Evolutionary conservation across 2,113 vertebrate genomes (phyloP), one percentile per base, ranked within the genome.

Genomic region (Nothocercus nigrocapillus): DNA sequence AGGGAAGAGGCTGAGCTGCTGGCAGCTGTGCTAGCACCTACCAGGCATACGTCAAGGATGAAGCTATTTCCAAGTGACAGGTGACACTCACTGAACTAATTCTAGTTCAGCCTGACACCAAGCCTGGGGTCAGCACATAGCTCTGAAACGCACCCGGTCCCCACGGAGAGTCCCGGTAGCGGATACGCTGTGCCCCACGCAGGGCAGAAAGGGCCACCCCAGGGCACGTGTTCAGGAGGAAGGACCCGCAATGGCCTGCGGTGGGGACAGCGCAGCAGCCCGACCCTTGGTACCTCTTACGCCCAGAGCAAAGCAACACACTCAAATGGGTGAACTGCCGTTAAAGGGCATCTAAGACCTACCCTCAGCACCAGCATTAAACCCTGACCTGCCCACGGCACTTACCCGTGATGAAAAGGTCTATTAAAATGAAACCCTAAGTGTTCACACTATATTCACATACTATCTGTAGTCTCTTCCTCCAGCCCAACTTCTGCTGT

Each of bases 191-290:
- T 12, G 85, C 58, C 67, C 9, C 10, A 63, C 45, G 75, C 59
- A 42, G 61, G 53, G 34, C 7, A 85, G 58, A 76, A 83, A 86
- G 2, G 28, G 24, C 42, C 74, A 22, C 30, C 22, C 2, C 40
- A 58, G 15, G 3, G 15, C 1, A 1, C 1, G 6, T 7, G n/a
- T 14, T 93, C 9, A 44, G 67, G 32, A 1, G 27, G 22, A 84
- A 54, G 54, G 74, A 67, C 8, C 51, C 59, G 59, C 18, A 38
- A 69, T 32, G 1, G 2, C 17, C 34, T 47, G 82, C 18, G 30
- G 42, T 1, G 34, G 45, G 45, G 61, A 77, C 16, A 13, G 20
- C 38, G 30, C 69, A 70, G 15, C 61, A 40, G 13, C 27, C 49
- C 72, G 45, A 40, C 30, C 17, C 38, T 12, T 34, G 72, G 72